Evolutionary conservation across 2,888 invertebrate species (phyloP).

Genomic region (Morpho helenor): DNA sequence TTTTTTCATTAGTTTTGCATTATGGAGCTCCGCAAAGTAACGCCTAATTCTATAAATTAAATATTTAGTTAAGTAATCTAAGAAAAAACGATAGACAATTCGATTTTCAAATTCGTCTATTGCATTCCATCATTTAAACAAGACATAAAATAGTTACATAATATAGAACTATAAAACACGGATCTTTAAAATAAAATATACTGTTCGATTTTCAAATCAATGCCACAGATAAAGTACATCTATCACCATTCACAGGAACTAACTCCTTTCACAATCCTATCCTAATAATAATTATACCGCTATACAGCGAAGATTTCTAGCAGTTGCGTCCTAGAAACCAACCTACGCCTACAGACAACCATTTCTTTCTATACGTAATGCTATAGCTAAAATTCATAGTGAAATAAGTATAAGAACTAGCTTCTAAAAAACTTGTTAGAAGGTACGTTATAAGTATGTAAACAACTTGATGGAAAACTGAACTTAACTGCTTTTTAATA

Average conservation of each 20-base stretch:
- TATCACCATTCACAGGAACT: slow-evolving; percentile 15
- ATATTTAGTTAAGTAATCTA: too few species aligned
- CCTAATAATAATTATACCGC: slow-evolving; percentile 40
- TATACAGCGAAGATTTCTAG: slow-evolving; percentile 67
- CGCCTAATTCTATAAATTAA: too few species aligned
- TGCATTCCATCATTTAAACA: too few species aligned
- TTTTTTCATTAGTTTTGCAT: too few species aligned
- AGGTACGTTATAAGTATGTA: slow-evolving; percentile 11
- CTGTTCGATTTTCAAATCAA: too few species aligned
- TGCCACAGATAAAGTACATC: slow-evolving; percentile 1
- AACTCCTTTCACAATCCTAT: slow-evolving; percentile 32
- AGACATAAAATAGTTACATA: too few species aligned
- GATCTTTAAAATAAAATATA: background rate
- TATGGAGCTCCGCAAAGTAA: too few species aligned
- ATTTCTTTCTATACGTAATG: slow-evolving; percentile 75
- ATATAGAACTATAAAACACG: too few species aligned
- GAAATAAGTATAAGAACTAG: slow-evolving; percentile 75
- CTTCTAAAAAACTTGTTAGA: slow-evolving; percentile 59
- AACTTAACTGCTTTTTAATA: slow-evolving; percentile 14
- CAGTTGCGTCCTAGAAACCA: slow-evolving; percentile 72
- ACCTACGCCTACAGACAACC: slow-evolving; percentile 65
- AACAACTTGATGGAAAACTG: slow-evolving; percentile 11
- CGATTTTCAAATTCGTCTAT: too few species aligned
- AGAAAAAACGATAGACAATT: too few species aligned
- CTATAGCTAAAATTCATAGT: slow-evolving; percentile 77